phyloP scores from a whole-genome alignment of 2,888 invertebrate genomes.

The Eilema caniola region DNA sequence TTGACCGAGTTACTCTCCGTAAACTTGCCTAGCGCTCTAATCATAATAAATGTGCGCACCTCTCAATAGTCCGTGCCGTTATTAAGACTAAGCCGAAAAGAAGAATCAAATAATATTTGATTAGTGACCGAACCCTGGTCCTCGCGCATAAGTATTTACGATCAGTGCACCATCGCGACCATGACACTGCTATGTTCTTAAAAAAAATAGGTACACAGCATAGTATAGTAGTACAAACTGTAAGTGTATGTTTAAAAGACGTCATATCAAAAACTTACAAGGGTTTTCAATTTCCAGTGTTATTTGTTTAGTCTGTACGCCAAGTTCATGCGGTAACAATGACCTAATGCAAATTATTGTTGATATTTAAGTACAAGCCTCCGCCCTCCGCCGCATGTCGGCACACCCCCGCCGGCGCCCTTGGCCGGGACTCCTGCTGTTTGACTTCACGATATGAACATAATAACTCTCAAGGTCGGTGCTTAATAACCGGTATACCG shows the following conservation, averaged over 20 bases:
- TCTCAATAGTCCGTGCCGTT: no score
- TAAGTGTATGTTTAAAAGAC: no score
- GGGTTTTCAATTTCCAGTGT: not conserved
- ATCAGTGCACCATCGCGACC: no score
- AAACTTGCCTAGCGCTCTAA: no score
- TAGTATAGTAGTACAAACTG: no score
- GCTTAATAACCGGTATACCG: slow-evolving; percentile 32
- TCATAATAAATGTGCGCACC: no score
- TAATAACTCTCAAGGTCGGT: slow-evolving; percentile 31
- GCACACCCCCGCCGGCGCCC: not conserved
- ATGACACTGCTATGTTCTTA: no score
- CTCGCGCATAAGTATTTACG: no score
- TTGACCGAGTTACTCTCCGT: not conserved
- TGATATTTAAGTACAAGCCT: slow-evolving; percentile 40
- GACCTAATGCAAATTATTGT: slow-evolving; percentile 44
- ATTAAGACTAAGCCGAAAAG: not conserved
- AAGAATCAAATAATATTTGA: no score
- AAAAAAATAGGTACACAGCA: no score
- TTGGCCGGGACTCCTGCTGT: slow-evolving; percentile 25
- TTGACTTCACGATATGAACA: slow-evolving; percentile 40
- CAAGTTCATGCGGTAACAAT: slow-evolving; percentile 18
- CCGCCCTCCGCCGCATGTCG: not conserved
- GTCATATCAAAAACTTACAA: no score
- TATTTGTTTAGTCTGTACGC: not conserved
- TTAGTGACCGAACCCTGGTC: no score